Evolutionary conservation across 2,113 vertebrate species (phyloP).

Genomic region (Mesembrinibis cayennensis): DNA sequence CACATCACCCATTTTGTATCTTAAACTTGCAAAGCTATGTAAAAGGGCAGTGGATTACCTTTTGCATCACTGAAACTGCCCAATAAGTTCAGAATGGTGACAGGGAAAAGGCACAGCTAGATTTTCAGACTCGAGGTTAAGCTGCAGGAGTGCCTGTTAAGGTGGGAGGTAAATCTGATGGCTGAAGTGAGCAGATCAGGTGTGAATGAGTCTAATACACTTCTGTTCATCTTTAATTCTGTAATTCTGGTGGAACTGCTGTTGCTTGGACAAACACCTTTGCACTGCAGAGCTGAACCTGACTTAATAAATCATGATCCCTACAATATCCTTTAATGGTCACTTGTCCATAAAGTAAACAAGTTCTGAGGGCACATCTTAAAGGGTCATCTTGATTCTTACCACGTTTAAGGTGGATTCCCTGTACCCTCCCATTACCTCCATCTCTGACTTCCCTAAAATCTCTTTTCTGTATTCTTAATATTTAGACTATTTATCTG

Average conservation of each 20-base stretch:
- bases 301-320: neutral
- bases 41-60: neutral
- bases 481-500: neutral
- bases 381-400: neutral
- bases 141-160: neutral
- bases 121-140: neutral
- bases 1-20: neutral
- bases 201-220: neutral
- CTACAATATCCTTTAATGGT: neutral
- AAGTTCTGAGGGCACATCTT: neutral
- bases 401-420: neutral
- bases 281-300: neutral
- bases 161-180: neutral
- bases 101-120: neutral
- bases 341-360: neutral
- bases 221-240: neutral
- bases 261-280: neutral
- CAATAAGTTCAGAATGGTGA: fast-evolving
- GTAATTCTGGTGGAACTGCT: neutral
- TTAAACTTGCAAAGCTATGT: neutral
- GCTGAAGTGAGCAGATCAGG: neutral
- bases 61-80: neutral
- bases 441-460: neutral
- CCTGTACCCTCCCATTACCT: neutral
- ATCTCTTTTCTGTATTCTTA: neutral